Base-by-base conservation (phyloP, 2,113 vertebrate genomes). In the Oxyruncus cristatus region DNA sequence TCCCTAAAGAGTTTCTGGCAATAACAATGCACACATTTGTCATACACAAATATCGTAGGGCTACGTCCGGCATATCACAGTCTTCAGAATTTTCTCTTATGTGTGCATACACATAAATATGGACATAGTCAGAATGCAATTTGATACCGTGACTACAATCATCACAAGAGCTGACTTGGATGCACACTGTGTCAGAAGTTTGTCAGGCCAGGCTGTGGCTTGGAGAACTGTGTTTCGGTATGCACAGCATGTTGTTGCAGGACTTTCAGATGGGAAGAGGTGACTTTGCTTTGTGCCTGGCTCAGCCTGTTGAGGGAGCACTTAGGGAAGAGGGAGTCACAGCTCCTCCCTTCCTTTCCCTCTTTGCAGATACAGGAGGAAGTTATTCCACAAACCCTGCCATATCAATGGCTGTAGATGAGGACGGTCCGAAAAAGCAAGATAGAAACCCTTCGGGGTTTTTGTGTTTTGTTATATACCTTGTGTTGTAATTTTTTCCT, bases 241-340 rank as follows among this genome's bases (percentile, higher is more conserved):
- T 3, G 2, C 1, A 2, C 23, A 33, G 19, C 2, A 1, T 1
- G 3, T 18, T 63, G 28, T 41, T 59, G 32, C 39, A 76, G 53
- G n/a, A 20, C 7, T 67, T 83, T 83, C 13, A 42, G 32, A 44
- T 44, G 14, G n/a, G 58, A 82, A 82, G 37, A 44, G 23, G 33
- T 80, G 68, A 55, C 42, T 77, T 68, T 59, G 28, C 46, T 82
- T 94, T 88, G 56, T 71, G 18, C 5, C 21, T 72, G 42, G 26
- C 28, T 91, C n/a, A 83, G 35, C 0, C 4, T 44, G 23, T 23
- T 20, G 35, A 79, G 56, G 30, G 27, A 89, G 26, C 0, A 6
- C 33, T 22, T 27, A 79, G 3, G 12, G 55, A 81, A 67, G 42
- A 80, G 21, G 9, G 21, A 52, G 46, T 44, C 17, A 61, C 28